Evolutionary conservation across 1,140 invertebrate genomes (phyloP), one percentile per base, ranked within the genome.

Genomic region (Hylaeus anthracinus): DNA sequence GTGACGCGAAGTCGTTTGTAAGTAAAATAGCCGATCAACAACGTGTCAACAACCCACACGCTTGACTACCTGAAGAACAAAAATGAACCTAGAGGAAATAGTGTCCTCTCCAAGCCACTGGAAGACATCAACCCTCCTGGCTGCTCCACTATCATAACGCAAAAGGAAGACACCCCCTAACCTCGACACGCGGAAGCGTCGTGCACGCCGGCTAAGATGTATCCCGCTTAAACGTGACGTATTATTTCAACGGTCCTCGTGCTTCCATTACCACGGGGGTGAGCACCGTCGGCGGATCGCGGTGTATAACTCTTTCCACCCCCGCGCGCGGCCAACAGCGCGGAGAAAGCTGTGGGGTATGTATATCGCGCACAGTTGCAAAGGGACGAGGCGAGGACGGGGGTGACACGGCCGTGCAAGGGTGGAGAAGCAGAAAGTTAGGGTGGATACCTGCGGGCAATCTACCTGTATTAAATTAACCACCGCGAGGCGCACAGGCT

Each of bases 401-500:
- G 70, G 74, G 81, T 72, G 77, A 72, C 81, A 58, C 82, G 73
- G 70, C 66, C 80, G 79, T 45, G 39, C 56, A 77, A 72, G 77
- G 72, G 56, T 14, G 73, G 72, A 81, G 79, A 78, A 69, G 79
- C 48, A 74, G 84, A 85, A 90, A 85, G 88, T 86, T 89, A 87
- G 88, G 85, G 73, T 81, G 86, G 88, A 86, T 90, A 91, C 89
- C 89, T 90, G 85, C 88, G 82, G 90, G 89, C 87, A 90, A 92
- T 90, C 90, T 88, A 90, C 84, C 82, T 85, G 88, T 91, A 91
- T 91, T 90, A 91, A 91, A 91, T 92, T 91, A 92, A 92, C 89
- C 88, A 88, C 84, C 86, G 72, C 80, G 74, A 65, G 56, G 55
- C 60, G 56, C 66, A 10, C 65, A 14, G 67, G 58, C 43, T 60